phyloP scores from a whole-genome alignment of 2,113 vertebrate genomes.

The Tapirus terrestris region DNA sequence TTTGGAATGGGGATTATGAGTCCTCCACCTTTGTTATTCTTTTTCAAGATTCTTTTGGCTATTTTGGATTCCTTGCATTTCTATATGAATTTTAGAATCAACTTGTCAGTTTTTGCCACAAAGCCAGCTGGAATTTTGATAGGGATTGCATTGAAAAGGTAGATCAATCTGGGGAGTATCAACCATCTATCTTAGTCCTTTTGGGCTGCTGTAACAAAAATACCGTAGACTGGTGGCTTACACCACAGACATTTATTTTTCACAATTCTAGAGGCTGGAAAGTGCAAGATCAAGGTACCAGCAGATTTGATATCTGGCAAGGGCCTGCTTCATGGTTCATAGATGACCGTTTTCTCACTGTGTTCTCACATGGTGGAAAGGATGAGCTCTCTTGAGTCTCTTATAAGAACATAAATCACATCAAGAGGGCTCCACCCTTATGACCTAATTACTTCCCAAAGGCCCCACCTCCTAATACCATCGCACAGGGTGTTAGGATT shows the following conservation, averaged over 20 bases:
- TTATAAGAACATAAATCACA: neutral
- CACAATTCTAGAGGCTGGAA: neutral
- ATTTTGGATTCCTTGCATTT: slow-evolving; percentile 51
- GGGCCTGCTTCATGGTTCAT: neutral
- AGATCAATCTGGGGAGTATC: neutral
- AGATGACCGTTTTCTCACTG: neutral
- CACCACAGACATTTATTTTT: neutral
- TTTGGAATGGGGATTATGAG: slow-evolving; percentile 33
- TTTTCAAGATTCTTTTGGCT: slow-evolving; percentile 46
- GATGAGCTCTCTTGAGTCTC: neutral
- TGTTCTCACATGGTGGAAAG: neutral
- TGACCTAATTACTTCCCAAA: neutral
- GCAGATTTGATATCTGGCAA: neutral
- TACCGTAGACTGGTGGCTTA: neutral
- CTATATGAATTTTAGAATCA: slow-evolving; percentile 31
- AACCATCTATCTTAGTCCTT: neutral
- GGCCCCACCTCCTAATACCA: neutral
- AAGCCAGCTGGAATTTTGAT: slow-evolving; percentile 9
- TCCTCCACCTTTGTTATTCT: neutral
- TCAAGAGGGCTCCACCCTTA: neutral
- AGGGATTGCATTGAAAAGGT: neutral
- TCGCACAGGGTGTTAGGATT: neutral
- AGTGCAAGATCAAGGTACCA: neutral
- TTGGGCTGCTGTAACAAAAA: neutral
- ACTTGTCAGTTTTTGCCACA: neutral